These are phyloP conservation scores for Dallia pectoralis DNA, from an alignment of 2,797 vertebrate species.

Conservation along the genomic window DNA sequence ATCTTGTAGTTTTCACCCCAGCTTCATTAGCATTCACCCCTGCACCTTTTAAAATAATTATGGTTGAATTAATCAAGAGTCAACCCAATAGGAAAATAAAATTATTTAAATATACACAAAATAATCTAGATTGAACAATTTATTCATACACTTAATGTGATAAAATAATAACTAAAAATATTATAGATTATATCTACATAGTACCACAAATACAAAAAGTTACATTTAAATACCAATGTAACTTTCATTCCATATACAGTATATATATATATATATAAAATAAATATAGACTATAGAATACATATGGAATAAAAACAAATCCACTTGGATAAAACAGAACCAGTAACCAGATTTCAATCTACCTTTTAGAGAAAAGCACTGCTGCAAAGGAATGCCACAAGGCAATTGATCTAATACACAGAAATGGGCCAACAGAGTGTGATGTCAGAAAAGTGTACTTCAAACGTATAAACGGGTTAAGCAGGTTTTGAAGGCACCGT, in stretches of 20 bases:
- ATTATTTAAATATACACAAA: too few relatives aligned
- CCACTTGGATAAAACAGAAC: too few relatives aligned
- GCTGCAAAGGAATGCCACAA: background rate
- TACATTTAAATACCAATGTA: too few relatives aligned
- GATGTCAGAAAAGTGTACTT: conserved; percentile 22
- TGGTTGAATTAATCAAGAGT: background rate
- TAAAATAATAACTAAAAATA: background rate
- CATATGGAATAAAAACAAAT: too few relatives aligned
- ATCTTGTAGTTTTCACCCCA: background rate
- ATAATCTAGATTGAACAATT: too few relatives aligned
- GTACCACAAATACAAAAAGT: too few relatives aligned
- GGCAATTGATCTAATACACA: background rate
- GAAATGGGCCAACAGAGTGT: background rate
- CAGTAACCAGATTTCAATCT: too few relatives aligned
- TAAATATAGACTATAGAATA: too few relatives aligned
- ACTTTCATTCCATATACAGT: too few relatives aligned
- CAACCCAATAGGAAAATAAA: background rate
- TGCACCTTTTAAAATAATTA: background rate
- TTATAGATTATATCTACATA: background rate
- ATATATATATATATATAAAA: too few relatives aligned
- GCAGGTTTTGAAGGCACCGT: conserved; percentile 17
- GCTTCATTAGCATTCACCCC: background rate
- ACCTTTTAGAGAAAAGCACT: background rate
- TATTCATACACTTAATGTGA: too few relatives aligned
- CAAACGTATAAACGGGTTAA: conserved; percentile 48